Base-by-base conservation (phyloP, 2,888 invertebrate genomes). In the Pomacea canaliculata region DNA sequence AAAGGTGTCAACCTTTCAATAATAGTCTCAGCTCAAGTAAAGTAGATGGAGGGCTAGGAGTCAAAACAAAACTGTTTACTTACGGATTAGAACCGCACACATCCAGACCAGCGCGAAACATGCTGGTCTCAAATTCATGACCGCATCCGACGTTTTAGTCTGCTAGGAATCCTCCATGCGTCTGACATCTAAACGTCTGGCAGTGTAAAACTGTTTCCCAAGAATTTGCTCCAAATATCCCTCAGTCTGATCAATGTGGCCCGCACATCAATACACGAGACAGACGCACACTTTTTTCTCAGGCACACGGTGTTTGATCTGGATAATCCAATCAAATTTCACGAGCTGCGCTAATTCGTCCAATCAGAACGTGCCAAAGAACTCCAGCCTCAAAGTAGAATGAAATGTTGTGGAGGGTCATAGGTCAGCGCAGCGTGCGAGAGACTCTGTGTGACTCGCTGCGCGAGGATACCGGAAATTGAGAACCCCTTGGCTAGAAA, bases 381-480 rank as follows among this genome's bases (percentile, higher is more conserved):
- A 76, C 74, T 63, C 48, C 49, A 37, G 46, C 56, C 73, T 66
- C 60, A 23, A 18, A 62, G 62, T 73, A 79, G 79, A 76, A 73
- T 76, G 76, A 76, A 78, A 68, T 68, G 68, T 19, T 72, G 65
- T 72, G 70, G 56, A 70, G 68, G 80, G 80, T 56, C 51, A 56
- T 10, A 81, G 80, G 78, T 81, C 78, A 80, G 68, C 65, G 59
- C 76, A 65, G 78, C 80, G 78, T 76, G 78, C 78, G 77, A 72
- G 76, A 78, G 79, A 77, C 51, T 74, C 76, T 65, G 70, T 67
- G n/a, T 63, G 63, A 63, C 63, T 63, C 37, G 73, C 46, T 18
- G 63, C 73, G 67, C 73, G 51, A 65, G 49, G 48, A 46, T 68
- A 27, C 68, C 68, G 68, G 68, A 68, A 68, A 46, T 68, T 46